Percentiles rank a stretch among this genome's conserved stretches.
Conservation (phyloP, 1,140 invertebrate genomes). For the Drosophila nannoptera region DNA sequence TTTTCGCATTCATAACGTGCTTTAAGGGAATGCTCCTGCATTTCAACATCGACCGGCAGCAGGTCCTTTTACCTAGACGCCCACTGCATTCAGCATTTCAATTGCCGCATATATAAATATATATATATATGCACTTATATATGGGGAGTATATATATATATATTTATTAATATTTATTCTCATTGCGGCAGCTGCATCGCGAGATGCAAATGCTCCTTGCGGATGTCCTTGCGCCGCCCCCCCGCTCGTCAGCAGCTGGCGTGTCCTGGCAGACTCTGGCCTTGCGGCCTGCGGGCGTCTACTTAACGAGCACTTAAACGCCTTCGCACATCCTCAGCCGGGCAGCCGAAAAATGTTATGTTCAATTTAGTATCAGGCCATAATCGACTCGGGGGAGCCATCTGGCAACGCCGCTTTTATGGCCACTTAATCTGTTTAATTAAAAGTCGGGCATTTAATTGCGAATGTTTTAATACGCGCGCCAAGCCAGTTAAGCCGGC, state of each 20-base stretch:
- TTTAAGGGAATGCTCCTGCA: constrained; percentile 35
- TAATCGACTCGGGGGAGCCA: constrained; percentile 44
- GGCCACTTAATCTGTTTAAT: constrained; percentile 64
- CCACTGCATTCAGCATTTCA: constrained; percentile 69
- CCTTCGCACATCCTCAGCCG: constrained; percentile 30
- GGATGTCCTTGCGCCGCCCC: constrained; percentile 12
- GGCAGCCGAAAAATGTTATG: constrained; percentile 38
- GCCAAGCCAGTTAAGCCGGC: not conserved
- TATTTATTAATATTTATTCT: constrained; percentile 5
- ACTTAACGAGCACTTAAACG: constrained; percentile 70
- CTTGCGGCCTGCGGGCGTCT: constrained; percentile 13
- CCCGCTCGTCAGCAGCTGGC: constrained; percentile 15
- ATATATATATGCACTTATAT: not conserved
- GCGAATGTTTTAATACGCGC: constrained; percentile 48
- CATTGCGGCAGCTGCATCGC: constrained; percentile 18
- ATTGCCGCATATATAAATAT: constrained; percentile 61
- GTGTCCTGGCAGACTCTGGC: constrained; percentile 5
- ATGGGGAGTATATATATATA: constrained; percentile 42
- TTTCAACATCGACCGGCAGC: constrained; percentile 47
- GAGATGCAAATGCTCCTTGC: constrained; percentile 31
- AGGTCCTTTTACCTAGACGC: constrained; percentile 44
- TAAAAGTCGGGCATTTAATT: constrained; percentile 58
- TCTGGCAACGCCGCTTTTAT: constrained; percentile 34
- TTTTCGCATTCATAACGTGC: constrained; percentile 69
- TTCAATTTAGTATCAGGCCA: constrained; percentile 66